Percentiles rank a stretch among this genome's conserved stretches.
Conservation (phyloP, 2,888 invertebrate genomes). For the Cryptocheilus praepositus region DNA sequence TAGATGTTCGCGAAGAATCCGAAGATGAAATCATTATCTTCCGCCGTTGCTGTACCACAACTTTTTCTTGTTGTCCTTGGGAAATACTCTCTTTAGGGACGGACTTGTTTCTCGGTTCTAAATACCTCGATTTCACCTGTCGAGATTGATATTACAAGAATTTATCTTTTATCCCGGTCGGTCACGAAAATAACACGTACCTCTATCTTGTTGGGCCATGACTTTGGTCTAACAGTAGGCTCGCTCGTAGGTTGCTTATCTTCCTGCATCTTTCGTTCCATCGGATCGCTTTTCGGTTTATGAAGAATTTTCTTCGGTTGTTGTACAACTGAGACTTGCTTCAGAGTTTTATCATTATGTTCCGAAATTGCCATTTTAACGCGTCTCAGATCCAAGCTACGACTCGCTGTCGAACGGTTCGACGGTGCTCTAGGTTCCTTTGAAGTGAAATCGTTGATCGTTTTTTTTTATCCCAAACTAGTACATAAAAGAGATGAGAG, state of each 20-base stretch:
- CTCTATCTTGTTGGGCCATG: constrained; percentile 73
- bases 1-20: constrained; percentile 83
- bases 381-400: constrained; percentile 72
- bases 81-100: constrained; percentile 59
- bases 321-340: constrained; percentile 53
- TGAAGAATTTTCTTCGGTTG: constrained; percentile 53
- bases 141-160: constrained; percentile 21
- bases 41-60: constrained; percentile 72
- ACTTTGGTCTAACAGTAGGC: constrained; percentile 65
- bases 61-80: constrained; percentile 60
- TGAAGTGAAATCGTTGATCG: neutral
- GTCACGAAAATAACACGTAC: constrained; percentile 41
- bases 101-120: constrained; percentile 77
- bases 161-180: too few species aligned
- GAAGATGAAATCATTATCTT: constrained; percentile 78
- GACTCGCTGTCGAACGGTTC: constrained; percentile 61
- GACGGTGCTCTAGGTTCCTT: constrained; percentile 64
- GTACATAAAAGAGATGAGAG: too few species aligned
- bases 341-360: constrained; percentile 67
- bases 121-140: constrained; percentile 79
- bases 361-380: constrained; percentile 74
- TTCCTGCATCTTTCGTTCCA: constrained; percentile 68
- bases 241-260: constrained; percentile 59
- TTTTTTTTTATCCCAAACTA: neutral
- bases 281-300: constrained; percentile 72